A percentile compares a stretch with the other conserved stretches of the same genome.
Conservation (phyloP, 2,113 vertebrate genomes). For the Lagopus leucura region DNA sequence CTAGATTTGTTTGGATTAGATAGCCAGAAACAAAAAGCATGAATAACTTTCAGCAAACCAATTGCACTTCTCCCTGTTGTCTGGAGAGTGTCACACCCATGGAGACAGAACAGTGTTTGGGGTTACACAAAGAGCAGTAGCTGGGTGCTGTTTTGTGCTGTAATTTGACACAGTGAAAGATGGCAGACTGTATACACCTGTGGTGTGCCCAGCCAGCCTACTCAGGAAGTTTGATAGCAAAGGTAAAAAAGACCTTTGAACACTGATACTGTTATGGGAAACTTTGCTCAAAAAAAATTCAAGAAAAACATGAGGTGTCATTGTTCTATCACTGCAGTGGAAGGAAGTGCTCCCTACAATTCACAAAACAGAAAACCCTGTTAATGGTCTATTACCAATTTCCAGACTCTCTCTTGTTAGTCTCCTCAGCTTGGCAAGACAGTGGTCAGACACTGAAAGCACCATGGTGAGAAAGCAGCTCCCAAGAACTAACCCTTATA, state of each 20-base stretch:
- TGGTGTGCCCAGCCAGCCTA: not conserved
- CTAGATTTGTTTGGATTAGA: conserved; percentile 7
- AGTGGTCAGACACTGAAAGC: not conserved
- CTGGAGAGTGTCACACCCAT: not conserved
- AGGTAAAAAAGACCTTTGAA: not conserved
- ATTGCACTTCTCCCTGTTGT: not conserved
- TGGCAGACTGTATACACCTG: not conserved
- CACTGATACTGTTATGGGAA: not conserved
- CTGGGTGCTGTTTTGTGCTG: not conserved
- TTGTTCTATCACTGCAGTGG: not conserved
- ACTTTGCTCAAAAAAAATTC: not conserved
- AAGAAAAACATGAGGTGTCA: not conserved
- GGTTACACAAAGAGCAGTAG: not conserved
- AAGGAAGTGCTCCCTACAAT: not conserved
- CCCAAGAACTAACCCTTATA: not conserved
- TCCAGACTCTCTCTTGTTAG: not conserved
- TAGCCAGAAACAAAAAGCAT: not conserved
- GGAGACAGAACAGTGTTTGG: not conserved
- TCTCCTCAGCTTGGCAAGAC: not conserved
- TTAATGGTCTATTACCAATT: not conserved
- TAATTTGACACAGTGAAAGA: not conserved
- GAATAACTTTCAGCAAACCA: not conserved
- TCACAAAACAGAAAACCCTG: not conserved
- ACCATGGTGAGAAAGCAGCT: not conserved
- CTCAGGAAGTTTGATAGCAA: not conserved